Evolutionary conservation across 2,797 vertebrate genomes (phyloP).

Genomic region (Pseudocheirus occidentalis): DNA sequence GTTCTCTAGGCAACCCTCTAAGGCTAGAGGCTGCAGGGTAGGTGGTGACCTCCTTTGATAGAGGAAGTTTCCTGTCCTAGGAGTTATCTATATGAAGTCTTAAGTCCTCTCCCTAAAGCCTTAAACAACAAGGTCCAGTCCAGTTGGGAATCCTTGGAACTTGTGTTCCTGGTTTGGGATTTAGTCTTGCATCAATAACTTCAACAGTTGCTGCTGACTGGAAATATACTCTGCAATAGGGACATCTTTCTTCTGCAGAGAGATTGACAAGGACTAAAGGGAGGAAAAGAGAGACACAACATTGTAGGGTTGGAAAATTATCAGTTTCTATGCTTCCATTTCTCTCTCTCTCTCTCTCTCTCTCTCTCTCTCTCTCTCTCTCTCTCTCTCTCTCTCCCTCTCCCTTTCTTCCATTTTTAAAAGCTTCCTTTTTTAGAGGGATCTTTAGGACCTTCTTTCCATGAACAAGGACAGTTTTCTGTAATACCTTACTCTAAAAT

Average conservation of each 20-base stretch:
- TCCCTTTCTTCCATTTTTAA: not conserved
- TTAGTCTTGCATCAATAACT: not conserved
- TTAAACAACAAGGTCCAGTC: not conserved
- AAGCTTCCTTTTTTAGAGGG: not conserved
- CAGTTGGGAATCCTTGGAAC: not conserved
- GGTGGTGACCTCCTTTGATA: not conserved
- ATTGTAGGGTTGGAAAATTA: not conserved
- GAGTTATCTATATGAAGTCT: not conserved
- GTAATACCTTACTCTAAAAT: not conserved
- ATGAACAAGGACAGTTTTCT: not conserved
- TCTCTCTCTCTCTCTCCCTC: too few species aligned
- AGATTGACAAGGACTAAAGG: not conserved
- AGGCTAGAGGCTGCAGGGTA: not conserved
- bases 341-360: not conserved
- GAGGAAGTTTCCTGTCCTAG: not conserved
- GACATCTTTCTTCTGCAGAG: not conserved
- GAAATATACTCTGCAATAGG: not conserved
- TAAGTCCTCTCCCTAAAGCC: not conserved
- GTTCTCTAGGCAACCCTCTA: not conserved
- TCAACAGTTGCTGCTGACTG: not conserved
- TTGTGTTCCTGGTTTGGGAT: not conserved
- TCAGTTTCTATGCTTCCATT: not conserved
- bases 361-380: accelerated
- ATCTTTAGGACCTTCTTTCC: not conserved
- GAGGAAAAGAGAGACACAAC: not conserved